Evolutionary conservation across 2,113 vertebrate species (phyloP), one percentile per base, ranked within the genome.

Genomic region (Embiotoca jacksoni): DNA sequence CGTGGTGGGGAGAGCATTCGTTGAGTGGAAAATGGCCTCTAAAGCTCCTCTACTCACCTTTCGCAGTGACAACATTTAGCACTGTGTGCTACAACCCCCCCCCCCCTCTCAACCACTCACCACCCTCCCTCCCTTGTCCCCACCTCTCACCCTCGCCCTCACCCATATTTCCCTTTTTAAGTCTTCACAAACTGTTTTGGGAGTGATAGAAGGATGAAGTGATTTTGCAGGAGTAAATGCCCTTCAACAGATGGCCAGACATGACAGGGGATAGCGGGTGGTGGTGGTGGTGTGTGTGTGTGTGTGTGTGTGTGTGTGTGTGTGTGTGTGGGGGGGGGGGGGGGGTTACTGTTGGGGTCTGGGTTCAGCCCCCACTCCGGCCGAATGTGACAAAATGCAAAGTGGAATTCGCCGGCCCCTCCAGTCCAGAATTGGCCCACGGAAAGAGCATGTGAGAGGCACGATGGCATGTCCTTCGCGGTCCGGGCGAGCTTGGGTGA

Each of bases 361-460:
- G 14, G 35, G 62, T 79, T 49, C 32, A 30, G 80, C 69, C 84
- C 89, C 86, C 88, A 78, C 84, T 76, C 85, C 5, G 83, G 82
- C 47, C 62, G 78, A 89, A 95, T 96, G 95, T 96, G 95, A 96
- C 94, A 97, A 96, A 97, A 97, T 96, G 94, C 94, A 91, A 93
- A 93, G 88, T 86, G 94, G 94, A 96, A 96, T 96, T 94, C 89
- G 87, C 81, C 66, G 55, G 67, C 88, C 89, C 80, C 94, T 79
- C 82, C 87, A 70, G 83, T 94, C 92, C 95, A 95, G 95, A 96
- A 97, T 94, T 94, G 94, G 91, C 94, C 93, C 13, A 69, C 13
- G 56, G 78, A 90, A 87, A 84, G 90, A 93, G 91, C 93, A 95
- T 95, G 94, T 93, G 92, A 95, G 95, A 94, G 93, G 86, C 84